phyloP scores from a whole-genome alignment of 2,797 vertebrate genomes.

The Sebastiscus albofasciatus region DNA sequence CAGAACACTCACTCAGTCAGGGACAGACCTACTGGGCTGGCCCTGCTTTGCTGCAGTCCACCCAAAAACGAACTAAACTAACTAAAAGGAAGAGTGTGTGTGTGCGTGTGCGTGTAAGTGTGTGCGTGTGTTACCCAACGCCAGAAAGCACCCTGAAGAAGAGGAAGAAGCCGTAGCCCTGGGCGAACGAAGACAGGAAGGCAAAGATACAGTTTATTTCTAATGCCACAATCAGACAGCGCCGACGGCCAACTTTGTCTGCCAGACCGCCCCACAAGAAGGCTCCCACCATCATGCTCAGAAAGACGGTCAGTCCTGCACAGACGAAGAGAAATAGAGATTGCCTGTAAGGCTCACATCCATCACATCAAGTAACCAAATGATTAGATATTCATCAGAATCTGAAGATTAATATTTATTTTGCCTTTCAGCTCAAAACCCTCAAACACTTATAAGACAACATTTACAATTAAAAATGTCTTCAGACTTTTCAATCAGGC shows the following conservation, averaged over 20 bases:
- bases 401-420: background rate
- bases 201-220: constrained; percentile 90
- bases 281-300: constrained; percentile 97
- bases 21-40: background rate
- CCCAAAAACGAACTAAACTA: background rate
- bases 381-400: background rate
- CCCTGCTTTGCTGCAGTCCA: background rate
- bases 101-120: background rate
- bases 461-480: no score
- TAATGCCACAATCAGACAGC: constrained; percentile 90
- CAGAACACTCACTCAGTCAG: background rate
- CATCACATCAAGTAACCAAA: background rate
- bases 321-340: background rate
- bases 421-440: background rate
- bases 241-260: constrained; percentile 91
- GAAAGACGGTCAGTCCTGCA: constrained; percentile 92
- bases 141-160: constrained; percentile 97
- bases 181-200: constrained; percentile 94
- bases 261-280: constrained; percentile 93
- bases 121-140: constrained; percentile 84
- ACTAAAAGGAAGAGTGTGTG: background rate
- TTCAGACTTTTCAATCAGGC: no score
- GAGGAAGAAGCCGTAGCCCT: constrained; percentile 94
- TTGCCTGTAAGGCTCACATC: background rate
- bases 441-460: no score